phyloP scores from a whole-genome alignment of 2,797 vertebrate species.

The Hemitrygon akajei region DNA sequence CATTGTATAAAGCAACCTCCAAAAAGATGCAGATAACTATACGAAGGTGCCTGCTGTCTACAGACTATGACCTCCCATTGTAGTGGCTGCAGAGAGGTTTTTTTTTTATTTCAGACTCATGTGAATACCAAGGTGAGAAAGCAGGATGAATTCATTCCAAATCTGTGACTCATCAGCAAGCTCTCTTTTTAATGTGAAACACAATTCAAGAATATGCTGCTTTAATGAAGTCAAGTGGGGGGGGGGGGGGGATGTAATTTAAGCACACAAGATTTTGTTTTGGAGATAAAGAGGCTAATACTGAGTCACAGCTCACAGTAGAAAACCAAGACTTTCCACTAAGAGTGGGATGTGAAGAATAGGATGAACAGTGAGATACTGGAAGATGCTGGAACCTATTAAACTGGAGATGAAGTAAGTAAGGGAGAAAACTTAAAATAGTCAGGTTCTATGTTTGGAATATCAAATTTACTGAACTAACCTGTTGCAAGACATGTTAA shows the following conservation, averaged over 20 bases:
- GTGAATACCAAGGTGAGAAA: too few species aligned
- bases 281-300: neutral
- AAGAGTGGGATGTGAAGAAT: neutral
- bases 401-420: neutral
- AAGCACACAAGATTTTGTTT: neutral
- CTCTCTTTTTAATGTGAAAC: too few species aligned
- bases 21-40: too few species aligned
- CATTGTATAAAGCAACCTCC: too few species aligned
- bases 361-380: neutral
- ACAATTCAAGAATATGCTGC: too few species aligned
- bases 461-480: neutral
- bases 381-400: neutral
- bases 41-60: too few species aligned
- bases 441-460: neutral
- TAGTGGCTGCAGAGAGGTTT: too few species aligned
- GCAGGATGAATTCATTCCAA: too few species aligned
- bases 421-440: neutral
- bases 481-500: neutral
- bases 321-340: too few species aligned
- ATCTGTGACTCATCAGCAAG: too few species aligned
- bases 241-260: neutral
- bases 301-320: neutral
- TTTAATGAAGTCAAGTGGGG: neutral
- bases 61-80: too few species aligned
- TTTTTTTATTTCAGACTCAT: too few species aligned